Conservation (phyloP, 2,797 vertebrate genomes). For the Uromys caudimaculatus region DNA sequence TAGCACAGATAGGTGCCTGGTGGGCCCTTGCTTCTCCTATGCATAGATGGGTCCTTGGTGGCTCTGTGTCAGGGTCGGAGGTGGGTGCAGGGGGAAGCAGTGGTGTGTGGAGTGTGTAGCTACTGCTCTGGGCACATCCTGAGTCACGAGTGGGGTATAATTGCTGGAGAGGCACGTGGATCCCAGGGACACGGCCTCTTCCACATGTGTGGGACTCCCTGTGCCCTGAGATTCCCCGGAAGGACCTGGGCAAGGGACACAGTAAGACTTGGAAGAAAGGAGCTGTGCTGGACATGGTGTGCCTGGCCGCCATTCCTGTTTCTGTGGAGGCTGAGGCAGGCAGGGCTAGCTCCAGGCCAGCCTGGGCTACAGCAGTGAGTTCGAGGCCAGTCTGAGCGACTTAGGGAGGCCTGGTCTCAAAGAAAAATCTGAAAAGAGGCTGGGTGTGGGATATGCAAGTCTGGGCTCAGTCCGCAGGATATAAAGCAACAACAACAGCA, state of each 20-base stretch:
- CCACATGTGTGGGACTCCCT: neutral
- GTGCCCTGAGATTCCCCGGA: neutral
- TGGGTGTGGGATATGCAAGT: neutral
- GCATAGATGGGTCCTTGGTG: neutral
- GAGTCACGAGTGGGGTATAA: neutral
- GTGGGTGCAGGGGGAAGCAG: neutral
- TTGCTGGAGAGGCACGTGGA: neutral
- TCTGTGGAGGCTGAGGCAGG: neutral
- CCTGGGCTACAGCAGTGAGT: neutral
- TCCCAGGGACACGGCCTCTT: neutral
- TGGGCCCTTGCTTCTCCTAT: neutral
- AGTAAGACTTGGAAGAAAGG: neutral
- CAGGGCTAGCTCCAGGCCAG: neutral
- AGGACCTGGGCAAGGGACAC: neutral
- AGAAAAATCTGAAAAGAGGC: neutral
- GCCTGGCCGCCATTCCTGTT: neutral
- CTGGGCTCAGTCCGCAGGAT: neutral
- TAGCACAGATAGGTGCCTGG: neutral
- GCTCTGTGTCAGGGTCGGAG: neutral
- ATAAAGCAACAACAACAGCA: neutral
- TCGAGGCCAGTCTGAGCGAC: neutral
- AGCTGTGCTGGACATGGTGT: neutral
- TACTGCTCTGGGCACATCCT: neutral
- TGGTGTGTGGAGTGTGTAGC: neutral
- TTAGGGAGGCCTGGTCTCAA: neutral